A percentile compares a stretch with the other conserved stretches of the same genome.
These are phyloP conservation scores for Indri indri DNA, from an alignment of 2,113 vertebrate genomes.

Conservation along the genomic window DNA sequence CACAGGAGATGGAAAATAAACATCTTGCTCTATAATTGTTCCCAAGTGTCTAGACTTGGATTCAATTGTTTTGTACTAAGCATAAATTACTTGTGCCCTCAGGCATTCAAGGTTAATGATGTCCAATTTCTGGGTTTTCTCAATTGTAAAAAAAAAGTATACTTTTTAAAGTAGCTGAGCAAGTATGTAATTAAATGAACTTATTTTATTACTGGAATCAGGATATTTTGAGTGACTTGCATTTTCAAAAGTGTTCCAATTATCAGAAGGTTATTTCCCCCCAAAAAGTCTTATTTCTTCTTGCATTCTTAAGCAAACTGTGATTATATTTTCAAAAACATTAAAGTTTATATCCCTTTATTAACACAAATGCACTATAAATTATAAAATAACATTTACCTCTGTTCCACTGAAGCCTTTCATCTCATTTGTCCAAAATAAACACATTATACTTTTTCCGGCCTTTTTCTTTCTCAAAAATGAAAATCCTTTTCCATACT, in stretches of 20 bases:
- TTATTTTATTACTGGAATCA: conserved; percentile 47
- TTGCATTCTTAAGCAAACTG: neutral
- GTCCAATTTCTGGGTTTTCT: conserved; percentile 29
- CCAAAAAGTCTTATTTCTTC: neutral
- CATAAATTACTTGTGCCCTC: conserved; percentile 50
- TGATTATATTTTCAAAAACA: conserved; percentile 40
- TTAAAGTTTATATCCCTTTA: neutral
- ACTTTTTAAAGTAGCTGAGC: conserved; percentile 56
- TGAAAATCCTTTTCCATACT: neutral
- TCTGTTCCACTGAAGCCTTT: neutral
- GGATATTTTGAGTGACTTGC: conserved; percentile 35
- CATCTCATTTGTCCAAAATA: neutral
- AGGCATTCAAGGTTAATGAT: conserved; percentile 64
- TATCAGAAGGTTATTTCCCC: conserved; percentile 17
- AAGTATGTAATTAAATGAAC: conserved; percentile 26
- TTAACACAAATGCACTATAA: neutral
- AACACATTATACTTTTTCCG: neutral
- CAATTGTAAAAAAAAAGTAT: conserved; percentile 47
- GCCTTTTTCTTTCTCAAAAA: neutral
- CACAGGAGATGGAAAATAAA: conserved; percentile 29
- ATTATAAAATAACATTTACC: neutral
- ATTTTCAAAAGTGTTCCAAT: neutral
- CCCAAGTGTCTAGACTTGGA: conserved; percentile 38
- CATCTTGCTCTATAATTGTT: conserved; percentile 55
- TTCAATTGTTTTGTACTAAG: conserved; percentile 50